phyloP scores from a whole-genome alignment of 2,888 invertebrate species.

The Xestoiulus laeticollis region DNA sequence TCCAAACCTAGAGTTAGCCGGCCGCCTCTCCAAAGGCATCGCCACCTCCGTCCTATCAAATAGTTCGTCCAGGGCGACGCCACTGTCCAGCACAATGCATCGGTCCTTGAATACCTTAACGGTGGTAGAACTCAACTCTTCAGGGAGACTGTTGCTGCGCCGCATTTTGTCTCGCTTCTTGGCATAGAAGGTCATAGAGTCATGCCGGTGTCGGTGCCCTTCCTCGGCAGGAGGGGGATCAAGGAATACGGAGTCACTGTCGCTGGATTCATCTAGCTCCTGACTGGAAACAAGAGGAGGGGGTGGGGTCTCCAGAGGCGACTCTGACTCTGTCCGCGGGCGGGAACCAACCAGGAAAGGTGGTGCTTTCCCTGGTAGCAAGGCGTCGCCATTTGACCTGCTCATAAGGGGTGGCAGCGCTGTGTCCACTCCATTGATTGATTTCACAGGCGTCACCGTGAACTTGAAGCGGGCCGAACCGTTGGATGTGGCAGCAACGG shows the following conservation, averaged over 20 bases:
- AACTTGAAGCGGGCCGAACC: conserved; percentile 47
- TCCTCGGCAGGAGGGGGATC: not conserved
- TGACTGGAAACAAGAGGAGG: not conserved
- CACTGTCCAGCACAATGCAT: not conserved
- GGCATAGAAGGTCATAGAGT: conserved; percentile 36
- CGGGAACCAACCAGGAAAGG: not conserved
- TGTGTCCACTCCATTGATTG: conserved; percentile 50
- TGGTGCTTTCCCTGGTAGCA: not conserved
- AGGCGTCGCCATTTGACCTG: not conserved
- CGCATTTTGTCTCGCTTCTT: conserved; percentile 33
- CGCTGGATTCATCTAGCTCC: conserved; percentile 43
- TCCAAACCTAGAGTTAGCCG: not conserved
- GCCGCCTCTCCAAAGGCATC: not conserved
- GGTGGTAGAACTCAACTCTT: not conserved
- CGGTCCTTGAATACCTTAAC: conserved; percentile 6
- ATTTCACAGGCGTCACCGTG: conserved; percentile 52
- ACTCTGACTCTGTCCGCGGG: not conserved
- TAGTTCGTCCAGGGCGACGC: not conserved
- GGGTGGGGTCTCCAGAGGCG: not conserved
- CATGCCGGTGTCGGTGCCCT: conserved; percentile 39
- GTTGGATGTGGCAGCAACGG: not conserved
- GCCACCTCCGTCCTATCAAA: not conserved
- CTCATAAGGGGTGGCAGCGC: conserved; percentile 32
- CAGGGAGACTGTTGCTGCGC: conserved; percentile 31
- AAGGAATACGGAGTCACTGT: conserved; percentile 50